Percentiles rank a stretch among this genome's conserved stretches.
These are phyloP conservation scores for Pelodiscus sinensis DNA, from an alignment of 2,113 vertebrate species.

Conservation along the genomic window DNA sequence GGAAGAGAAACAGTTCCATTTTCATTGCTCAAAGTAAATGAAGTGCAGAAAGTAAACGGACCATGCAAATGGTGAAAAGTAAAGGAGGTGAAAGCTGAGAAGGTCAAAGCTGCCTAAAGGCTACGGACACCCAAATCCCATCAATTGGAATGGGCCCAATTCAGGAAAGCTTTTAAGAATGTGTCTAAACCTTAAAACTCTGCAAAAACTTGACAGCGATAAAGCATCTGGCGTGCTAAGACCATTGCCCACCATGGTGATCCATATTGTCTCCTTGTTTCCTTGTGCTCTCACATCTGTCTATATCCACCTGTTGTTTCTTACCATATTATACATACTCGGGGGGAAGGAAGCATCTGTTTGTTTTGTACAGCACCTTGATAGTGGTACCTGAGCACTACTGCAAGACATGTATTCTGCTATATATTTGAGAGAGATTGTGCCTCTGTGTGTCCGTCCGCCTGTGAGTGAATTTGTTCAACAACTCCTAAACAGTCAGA, in stretches of 20 bases:
- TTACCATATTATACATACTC: background rate
- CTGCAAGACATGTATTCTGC: background rate
- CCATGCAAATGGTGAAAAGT: background rate
- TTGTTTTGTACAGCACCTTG: background rate
- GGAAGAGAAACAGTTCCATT: background rate
- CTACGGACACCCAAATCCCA: background rate
- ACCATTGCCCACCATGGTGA: background rate
- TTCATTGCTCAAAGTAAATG: background rate
- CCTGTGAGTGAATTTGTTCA: too few relatives aligned
- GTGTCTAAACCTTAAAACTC: background rate
- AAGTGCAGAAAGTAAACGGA: background rate
- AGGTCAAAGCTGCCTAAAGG: background rate
- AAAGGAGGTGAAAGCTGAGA: background rate
- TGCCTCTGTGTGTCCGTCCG: too few relatives aligned
- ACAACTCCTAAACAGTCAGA: too few relatives aligned
- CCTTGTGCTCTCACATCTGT: background rate
- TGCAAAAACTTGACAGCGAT: background rate
- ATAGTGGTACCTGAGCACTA: background rate
- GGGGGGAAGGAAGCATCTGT: background rate
- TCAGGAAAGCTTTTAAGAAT: background rate
- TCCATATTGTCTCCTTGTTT: background rate
- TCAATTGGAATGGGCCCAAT: background rate
- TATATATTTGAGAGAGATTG: too few relatives aligned
- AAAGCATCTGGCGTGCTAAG: background rate
- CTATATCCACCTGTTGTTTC: background rate